Conservation (phyloP, 2,888 invertebrate species). For the Vesta saturnalis region DNA sequence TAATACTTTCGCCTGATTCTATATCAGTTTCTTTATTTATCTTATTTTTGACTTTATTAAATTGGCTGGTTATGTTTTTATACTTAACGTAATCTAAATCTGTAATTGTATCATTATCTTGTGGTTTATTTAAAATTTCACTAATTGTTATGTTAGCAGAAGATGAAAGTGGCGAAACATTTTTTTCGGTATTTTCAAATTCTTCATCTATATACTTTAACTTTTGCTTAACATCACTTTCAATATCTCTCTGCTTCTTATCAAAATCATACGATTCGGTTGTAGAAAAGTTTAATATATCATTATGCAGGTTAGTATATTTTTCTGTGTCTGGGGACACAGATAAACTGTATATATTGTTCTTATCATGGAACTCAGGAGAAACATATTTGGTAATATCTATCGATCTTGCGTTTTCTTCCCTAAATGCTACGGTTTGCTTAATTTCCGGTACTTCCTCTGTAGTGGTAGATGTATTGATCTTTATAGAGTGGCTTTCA, state of each 20-base stretch:
- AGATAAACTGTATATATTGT: slow-evolving; percentile 65
- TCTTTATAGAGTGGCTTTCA: not conserved
- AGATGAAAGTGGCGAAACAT: slow-evolving; percentile 37
- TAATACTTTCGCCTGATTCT: slow-evolving; percentile 63
- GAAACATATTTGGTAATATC: slow-evolving; percentile 63
- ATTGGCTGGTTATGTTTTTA: slow-evolving; percentile 50
- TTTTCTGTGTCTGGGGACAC: slow-evolving; percentile 61
- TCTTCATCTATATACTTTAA: slow-evolving; percentile 53
- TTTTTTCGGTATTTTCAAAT: slow-evolving; percentile 33
- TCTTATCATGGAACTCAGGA: slow-evolving; percentile 64
- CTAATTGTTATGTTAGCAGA: slow-evolving; percentile 43
- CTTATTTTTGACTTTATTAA: slow-evolving; percentile 50
- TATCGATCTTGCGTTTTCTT: slow-evolving; percentile 53
- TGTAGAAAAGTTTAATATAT: slow-evolving; percentile 57
- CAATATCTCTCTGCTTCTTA: slow-evolving; percentile 65
- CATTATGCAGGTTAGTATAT: slow-evolving; percentile 48
- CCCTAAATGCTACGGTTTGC: slow-evolving; percentile 26
- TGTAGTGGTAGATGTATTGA: not conserved
- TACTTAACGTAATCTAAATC: slow-evolving; percentile 52
- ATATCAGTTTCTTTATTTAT: slow-evolving; percentile 56
- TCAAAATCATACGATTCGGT: slow-evolving; percentile 69
- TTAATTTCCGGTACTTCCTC: slow-evolving; percentile 19
- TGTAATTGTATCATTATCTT: slow-evolving; percentile 45
- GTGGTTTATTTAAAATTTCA: slow-evolving; percentile 45
- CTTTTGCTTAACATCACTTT: slow-evolving; percentile 66